Base-by-base conservation (phyloP, 2,797 vertebrate species). In the Hemibagrus guttatus region DNA sequence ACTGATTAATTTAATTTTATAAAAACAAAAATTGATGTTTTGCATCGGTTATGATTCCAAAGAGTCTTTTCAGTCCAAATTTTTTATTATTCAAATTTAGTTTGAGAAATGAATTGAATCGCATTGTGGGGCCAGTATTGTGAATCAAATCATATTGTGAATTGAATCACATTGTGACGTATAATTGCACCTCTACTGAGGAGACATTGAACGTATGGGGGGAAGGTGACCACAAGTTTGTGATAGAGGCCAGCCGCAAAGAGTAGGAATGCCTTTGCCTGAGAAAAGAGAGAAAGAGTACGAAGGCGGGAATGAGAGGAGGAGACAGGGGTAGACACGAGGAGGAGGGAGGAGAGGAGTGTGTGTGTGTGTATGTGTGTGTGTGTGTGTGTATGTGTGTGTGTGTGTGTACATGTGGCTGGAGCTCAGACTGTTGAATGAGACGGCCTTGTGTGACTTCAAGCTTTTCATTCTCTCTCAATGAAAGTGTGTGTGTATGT, bases 371-470 rank as follows among this genome's bases (percentile, higher is more conserved):
- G 87, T 83, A 68, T 59, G 69, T 82, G 80, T 88, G 76, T 78
- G 71, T 79, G 81, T 76, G 68, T 87, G 93, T 94, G 94, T 83
- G 87, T 83, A 68, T 59, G 69, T 82, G 80, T 88, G 76, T 78
- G 71, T 79, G 81, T 76, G 68, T 87, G 93, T 94, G 94, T 83
- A 89, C 79, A 93, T 93, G 94, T 95, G 95, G 94, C 95, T 92
- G 84, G 52, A 78, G 72, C 86, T 85, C 78, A 82, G 74, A 83
- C 85, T 86, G 92, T 90, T 94, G 93, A 95, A 95, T 95, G 95
- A 95, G 95, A 94, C 91, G 91, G 87, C 87, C 91, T 90, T 94
- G 93, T 93, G 87, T 46, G 75, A 91, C 92, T 90, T 85, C 83
- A 58, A 26, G 74, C 83, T 84, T 84, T 81, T 92, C 84, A 89